These are phyloP conservation scores for Agonopterix subpropinquella DNA, from an alignment of 2,888 invertebrate species.

Conservation along the genomic window DNA sequence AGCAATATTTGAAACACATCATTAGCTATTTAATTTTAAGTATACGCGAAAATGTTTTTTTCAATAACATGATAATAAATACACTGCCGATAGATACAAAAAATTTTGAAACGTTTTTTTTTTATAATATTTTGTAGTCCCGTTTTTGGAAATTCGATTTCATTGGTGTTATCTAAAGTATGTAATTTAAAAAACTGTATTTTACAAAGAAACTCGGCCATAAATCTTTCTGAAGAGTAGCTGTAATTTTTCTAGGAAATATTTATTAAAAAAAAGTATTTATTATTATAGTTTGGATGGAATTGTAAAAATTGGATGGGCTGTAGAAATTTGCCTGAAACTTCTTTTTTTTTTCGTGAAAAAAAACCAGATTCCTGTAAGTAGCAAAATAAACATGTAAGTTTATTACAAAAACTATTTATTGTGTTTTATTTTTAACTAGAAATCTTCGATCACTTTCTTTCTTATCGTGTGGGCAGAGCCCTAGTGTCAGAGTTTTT, in stretches of 20 bases:
- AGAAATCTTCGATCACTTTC: too few species aligned
- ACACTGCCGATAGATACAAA: constrained; percentile 5
- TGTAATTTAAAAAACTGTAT: constrained; percentile 6
- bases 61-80: constrained; percentile 6
- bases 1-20: constrained; percentile 65
- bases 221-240: constrained; percentile 38
- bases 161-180: constrained; percentile 1
- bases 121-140: too few species aligned
- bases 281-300: constrained; percentile 9
- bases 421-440: constrained; percentile 27
- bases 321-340: constrained; percentile 45
- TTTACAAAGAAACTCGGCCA: constrained; percentile 28
- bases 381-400: constrained; percentile 65
- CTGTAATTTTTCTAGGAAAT: constrained; percentile 45
- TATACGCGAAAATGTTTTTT: neutral
- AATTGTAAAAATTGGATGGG: constrained; percentile 40
- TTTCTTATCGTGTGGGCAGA: too few species aligned
- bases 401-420: constrained; percentile 47
- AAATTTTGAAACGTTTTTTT: neutral
- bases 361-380: constrained; percentile 51
- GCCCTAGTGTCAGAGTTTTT: too few species aligned
- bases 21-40: constrained; percentile 24
- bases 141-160: too few species aligned
- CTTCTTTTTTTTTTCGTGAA: constrained; percentile 25
- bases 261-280: constrained; percentile 14